These are phyloP conservation scores for Ligdia adustata DNA, from an alignment of 2,888 invertebrate genomes.

Conservation along the genomic window DNA sequence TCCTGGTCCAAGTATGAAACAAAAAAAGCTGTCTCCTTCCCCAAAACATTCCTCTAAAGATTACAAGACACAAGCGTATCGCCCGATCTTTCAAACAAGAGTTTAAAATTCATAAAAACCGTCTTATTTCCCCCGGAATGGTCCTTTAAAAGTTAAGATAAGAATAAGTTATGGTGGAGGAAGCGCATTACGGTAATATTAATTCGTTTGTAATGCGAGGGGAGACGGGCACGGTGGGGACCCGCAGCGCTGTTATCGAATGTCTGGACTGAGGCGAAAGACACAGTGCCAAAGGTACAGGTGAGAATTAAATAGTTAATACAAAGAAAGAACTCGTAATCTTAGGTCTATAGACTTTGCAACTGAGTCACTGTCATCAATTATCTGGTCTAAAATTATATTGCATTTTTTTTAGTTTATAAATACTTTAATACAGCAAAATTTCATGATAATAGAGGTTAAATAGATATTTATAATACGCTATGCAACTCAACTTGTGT, in stretches of 20 bases:
- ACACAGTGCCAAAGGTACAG: conserved; percentile 1
- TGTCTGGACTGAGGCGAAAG: conserved; percentile 18
- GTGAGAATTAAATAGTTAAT: too few species aligned
- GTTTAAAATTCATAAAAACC: conserved; percentile 42
- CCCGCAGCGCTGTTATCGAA: conserved; percentile 38
- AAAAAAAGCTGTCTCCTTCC: background rate
- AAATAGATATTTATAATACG: too few species aligned
- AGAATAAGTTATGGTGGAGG: conserved; percentile 70
- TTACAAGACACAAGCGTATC: conserved; percentile 19
- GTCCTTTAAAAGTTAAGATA: conserved; percentile 58
- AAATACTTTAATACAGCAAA: too few species aligned
- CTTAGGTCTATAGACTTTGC: too few species aligned
- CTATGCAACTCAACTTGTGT: too few species aligned
- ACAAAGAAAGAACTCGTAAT: too few species aligned
- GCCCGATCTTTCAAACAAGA: conserved; percentile 30
- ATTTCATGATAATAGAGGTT: too few species aligned
- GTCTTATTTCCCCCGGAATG: conserved; percentile 38
- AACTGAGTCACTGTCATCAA: too few species aligned
- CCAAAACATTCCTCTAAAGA: background rate
- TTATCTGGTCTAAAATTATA: too few species aligned
- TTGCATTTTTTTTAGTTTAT: too few species aligned
- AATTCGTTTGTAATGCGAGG: conserved; percentile 52
- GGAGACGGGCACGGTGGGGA: conserved; percentile 29
- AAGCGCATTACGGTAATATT: conserved; percentile 65
- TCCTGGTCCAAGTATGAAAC: too few species aligned